Evolutionary conservation across 2,797 vertebrate species (phyloP), one percentile per base, ranked within the genome.

Genomic region (Furcifer pardalis): DNA sequence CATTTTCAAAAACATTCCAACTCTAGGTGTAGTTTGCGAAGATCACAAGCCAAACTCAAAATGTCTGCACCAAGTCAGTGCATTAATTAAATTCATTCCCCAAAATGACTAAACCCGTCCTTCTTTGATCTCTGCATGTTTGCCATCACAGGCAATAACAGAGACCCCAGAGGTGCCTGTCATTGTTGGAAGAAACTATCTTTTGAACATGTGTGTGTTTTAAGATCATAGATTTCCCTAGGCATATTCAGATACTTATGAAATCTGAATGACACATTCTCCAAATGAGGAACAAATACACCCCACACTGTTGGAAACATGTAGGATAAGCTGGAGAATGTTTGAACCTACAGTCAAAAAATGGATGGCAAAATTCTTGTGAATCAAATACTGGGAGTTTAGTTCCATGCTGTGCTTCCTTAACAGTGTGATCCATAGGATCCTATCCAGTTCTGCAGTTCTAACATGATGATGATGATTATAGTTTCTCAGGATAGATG

Each of bases 71-170:
- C 9, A 25, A 3, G 0, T 82, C 84, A 37, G 52, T 25, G 85
- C 30, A 27, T 32, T 87, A 83, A 80, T 88, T 89, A 90, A 87
- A 88, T 82, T 81, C 74, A 74, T 79, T 73, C 49, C 84, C 76
- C 60, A 63, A 77, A 82, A 85, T 56, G 86, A 87, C 27, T 77
- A 10, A 30, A 62, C 74, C 37, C 12, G 46, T 80, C 69, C 81
- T 85, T 37, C 74, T 85, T 82, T 85, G 84, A 85, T 87, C 79
- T 80, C 19, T 27, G 35, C 82, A 27, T 15, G 23, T 81, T 78
- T 76, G 44, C n/a, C 75, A 30, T 1, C 59, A 66, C 35, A 75
- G 86, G 76, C 23, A 73, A 35, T 65, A 79, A n/a, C 0, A 13
- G 40, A 9, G 52, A 52, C 46, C 17, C 60, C 5, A 60, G 73